Percentiles rank a stretch among this genome's conserved stretches.
Conservation (phyloP, 2,888 invertebrate genomes). For the Phragmatobia fuliginosa region DNA sequence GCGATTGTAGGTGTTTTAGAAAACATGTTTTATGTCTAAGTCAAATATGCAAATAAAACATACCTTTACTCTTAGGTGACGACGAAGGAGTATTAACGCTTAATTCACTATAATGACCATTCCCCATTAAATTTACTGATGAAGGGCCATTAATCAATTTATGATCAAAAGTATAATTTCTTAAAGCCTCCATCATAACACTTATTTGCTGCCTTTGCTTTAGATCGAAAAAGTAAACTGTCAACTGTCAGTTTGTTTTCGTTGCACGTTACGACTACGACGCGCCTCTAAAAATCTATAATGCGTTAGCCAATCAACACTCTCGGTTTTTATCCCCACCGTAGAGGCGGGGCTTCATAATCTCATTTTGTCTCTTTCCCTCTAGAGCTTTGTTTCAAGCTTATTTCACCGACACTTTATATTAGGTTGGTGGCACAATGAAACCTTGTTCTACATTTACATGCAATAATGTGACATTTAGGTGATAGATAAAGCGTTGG, state of each 20-base stretch:
- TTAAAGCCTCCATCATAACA: slow-evolving; percentile 61
- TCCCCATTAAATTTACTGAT: slow-evolving; percentile 65
- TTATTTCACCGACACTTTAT: slow-evolving; percentile 59
- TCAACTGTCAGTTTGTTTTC: slow-evolving; percentile 71
- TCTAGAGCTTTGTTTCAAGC: slow-evolving; percentile 70
- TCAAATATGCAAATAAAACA: slow-evolving; percentile 27
- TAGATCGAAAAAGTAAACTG: slow-evolving; percentile 74
- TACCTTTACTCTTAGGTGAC: slow-evolving; percentile 79
- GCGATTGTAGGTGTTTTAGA: no score
- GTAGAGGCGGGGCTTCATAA: slow-evolving; percentile 76
- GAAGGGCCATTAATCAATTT: slow-evolving; percentile 61
- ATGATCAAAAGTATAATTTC: slow-evolving; percentile 59
- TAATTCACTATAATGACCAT: slow-evolving; percentile 56
- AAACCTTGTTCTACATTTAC: slow-evolving; percentile 43
- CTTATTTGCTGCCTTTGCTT: slow-evolving; percentile 42
- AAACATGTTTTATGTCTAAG: no score
- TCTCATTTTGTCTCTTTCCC: slow-evolving; percentile 73
- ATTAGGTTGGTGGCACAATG: slow-evolving; percentile 61
- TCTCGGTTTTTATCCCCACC: slow-evolving; percentile 72
- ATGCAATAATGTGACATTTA: slow-evolving; percentile 26
- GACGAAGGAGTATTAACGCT: slow-evolving; percentile 67
- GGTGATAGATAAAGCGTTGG: slow-evolving; percentile 39
- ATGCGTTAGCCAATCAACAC: slow-evolving; percentile 78
- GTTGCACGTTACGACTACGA: slow-evolving; percentile 55
- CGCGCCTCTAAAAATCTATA: slow-evolving; percentile 83